Evolutionary conservation across 2,113 vertebrate species (phyloP).

Genomic region (Apistogramma diplotaenia): DNA sequence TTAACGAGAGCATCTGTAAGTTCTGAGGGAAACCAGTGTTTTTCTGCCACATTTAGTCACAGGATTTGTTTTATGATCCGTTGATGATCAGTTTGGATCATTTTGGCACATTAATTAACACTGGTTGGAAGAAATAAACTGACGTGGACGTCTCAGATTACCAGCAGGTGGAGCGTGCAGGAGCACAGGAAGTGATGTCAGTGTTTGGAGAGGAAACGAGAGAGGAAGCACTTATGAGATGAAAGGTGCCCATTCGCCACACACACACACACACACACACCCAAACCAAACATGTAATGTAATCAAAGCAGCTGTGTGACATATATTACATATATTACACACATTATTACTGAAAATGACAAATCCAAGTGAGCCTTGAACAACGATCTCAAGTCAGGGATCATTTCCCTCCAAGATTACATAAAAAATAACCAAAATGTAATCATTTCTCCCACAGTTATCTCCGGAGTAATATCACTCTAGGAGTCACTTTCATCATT

Average conservation of each 20-base stretch:
- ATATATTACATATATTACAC: no score
- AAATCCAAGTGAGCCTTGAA: neutral
- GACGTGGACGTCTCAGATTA: neutral
- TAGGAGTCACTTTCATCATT: neutral
- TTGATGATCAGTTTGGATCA: neutral
- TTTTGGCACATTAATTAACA: neutral
- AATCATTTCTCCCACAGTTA: neutral
- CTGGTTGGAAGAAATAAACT: neutral
- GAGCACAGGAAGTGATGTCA: neutral
- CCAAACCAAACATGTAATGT: no score
- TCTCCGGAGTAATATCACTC: neutral
- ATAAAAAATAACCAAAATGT: neutral
- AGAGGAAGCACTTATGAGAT: neutral
- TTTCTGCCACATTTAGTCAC: neutral
- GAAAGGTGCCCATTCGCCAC: no score
- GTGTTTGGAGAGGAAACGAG: neutral
- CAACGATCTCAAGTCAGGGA: neutral
- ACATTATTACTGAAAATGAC: neutral
- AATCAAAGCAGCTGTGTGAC: neutral
- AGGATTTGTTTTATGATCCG: neutral
- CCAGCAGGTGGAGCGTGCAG: neutral
- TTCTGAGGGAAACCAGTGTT: neutral
- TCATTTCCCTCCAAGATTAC: neutral
- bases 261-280: neutral
- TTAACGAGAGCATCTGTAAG: neutral